Conservation (phyloP, 2,113 vertebrate genomes). For the Seriola aureovittata region DNA sequence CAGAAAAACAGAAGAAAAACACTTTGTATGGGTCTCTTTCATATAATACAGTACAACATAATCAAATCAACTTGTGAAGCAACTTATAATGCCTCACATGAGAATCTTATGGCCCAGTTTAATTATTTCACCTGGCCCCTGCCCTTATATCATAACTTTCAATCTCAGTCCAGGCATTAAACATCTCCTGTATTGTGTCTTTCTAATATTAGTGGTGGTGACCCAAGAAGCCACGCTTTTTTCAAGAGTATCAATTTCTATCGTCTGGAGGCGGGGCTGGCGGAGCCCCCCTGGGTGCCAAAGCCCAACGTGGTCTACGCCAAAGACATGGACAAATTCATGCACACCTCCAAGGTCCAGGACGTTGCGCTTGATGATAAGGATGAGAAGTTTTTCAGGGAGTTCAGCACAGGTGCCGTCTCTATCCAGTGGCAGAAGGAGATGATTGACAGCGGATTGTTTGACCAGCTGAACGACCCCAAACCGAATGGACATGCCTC, state of each 20-base stretch:
- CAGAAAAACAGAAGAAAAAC: neutral
- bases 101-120: neutral
- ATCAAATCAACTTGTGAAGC: neutral
- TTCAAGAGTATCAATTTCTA: conserved; percentile 89
- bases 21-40: neutral
- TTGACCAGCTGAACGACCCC: conserved; percentile 86
- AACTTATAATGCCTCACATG: neutral
- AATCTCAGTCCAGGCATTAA: neutral
- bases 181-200: neutral
- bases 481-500: conserved; percentile 28
- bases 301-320: conserved; percentile 89
- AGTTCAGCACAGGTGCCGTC: conserved; percentile 89
- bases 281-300: conserved; percentile 90
- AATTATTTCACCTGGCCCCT: neutral
- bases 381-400: conserved; percentile 89
- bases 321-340: conserved; percentile 85
- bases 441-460: conserved; percentile 90
- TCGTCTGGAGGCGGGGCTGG: conserved; percentile 87
- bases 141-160: neutral
- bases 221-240: conserved; percentile 88
- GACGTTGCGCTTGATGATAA: conserved; percentile 85
- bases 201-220: conserved; percentile 79
- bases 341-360: conserved; percentile 84
- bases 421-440: conserved; percentile 89
- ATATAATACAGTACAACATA: neutral